Base-by-base conservation (phyloP, 2,113 vertebrate genomes). In the Cynocephalus volans region DNA sequence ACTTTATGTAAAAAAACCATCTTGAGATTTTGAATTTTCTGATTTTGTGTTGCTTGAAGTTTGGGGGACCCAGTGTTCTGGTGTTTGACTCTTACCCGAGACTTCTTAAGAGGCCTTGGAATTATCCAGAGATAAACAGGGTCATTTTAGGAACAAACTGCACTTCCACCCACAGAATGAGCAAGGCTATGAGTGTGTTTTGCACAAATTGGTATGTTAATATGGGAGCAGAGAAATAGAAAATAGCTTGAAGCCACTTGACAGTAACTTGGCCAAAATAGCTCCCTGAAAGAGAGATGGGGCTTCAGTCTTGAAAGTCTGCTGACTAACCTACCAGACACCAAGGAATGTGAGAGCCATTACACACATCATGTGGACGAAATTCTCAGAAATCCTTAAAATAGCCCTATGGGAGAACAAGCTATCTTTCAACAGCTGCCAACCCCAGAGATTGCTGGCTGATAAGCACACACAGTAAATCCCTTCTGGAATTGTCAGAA, bases 371-470 rank as follows among this genome's bases (percentile, higher is more conserved):
- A 77, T 45, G 19, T 56, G 33, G 23, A 62, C 31, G 21, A 82
- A 82, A 80, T 96, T 72, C 70, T 92, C 41, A 96, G 56, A 75
- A 97, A 87, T 60, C 36, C 50, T 92, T 97, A 91, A 88, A 91
- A 72, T 83, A n/a, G 77, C 17, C 23, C 54, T 4, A 26, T 36
- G 76, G 91, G n/a, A 87, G 14, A 82, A 84, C 18, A 94, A 52
- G 26, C 24, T 81, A 36, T 88, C 87, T 77, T 56, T 36, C 33
- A 93, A 64, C 24, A 97, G 28, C 9, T 84, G 88, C 21, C 72
- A 60, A 88, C 24, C 79, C 31, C 9, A 58, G 64, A 84, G 72
- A 69, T 31, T 88, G 33, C 31, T 72, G 9, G 21, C 21, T 54
- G 18, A 48, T 36, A 88, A 10, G 19, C 52, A 76, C 84, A 13